Evolutionary conservation across 2,888 invertebrate species (phyloP), one percentile per base, ranked within the genome.

Genomic region (Lepidocyrtinus sp.): DNA sequence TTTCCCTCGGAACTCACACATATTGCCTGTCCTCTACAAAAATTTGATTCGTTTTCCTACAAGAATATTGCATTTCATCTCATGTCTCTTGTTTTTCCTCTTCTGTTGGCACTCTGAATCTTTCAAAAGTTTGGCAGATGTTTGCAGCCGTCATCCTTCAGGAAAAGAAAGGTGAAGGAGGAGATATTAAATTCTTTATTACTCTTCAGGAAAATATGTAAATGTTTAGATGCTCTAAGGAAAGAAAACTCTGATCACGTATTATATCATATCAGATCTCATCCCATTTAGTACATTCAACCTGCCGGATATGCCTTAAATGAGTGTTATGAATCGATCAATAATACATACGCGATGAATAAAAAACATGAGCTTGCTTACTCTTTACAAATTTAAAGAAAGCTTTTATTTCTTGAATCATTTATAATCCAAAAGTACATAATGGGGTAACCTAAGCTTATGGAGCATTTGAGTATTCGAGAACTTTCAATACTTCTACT

Each of bases 111-210:
- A 55, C 55, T 55, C 12, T 55, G 55, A n/a, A n/a, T n/a, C n/a
- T n/a, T n/a, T n/a, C n/a, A n/a, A n/a, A n/a, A n/a, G 55, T n/a
- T 15, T 46, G 17, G 63, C 72, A 78, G 72, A 59, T 78, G 72
- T 61, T 25, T 72, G 1, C 73, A 73, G 50, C 46, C 73, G 46
- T 64, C 25, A 50, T 17, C 3, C 55, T 55, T n/a, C 36, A 12
- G 12, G 36, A 7, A 12, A 36, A 36, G 36, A 36, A n/a, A 36
- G 36, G 36, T 36, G 12, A 36, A 36, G 36, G 12, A 55, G 55
- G 55, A 55, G 17, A 55, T 55, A 55, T 55, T 55, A 55, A 55
- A 55, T 55, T 55, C 55, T 55, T 55, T 7, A 15, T 7, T 55
- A n/a, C 55, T n/a, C n/a, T 55, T 55, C 55, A 36, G 12, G 7